phyloP scores from a whole-genome alignment of 2,113 vertebrate species.

The Pterophyllum scalare region DNA sequence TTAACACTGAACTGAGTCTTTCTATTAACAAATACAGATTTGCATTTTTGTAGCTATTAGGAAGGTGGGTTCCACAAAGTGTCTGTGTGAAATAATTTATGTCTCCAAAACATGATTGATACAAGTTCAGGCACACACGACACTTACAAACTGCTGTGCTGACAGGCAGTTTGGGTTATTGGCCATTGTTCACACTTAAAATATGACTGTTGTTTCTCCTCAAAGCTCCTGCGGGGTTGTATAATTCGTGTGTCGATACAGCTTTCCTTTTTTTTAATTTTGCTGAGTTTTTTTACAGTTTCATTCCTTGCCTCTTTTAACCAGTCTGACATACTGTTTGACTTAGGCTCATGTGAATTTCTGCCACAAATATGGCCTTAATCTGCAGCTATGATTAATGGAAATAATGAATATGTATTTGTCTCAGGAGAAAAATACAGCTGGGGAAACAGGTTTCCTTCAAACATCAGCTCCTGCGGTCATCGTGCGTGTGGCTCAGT shows the following conservation, averaged over 20 bases:
- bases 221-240: not conserved
- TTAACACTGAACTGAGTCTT: not conserved
- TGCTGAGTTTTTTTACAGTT: not conserved
- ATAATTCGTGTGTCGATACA: not conserved
- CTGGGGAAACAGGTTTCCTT: conserved; percentile 78
- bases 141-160: conserved; percentile 14
- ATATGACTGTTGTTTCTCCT: conserved; percentile 14
- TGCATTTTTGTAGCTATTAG: not conserved
- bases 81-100: not conserved
- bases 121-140: not conserved
- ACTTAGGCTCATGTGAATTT: not conserved
- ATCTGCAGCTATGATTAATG: not conserved
- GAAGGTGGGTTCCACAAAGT: not conserved
- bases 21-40: not conserved
- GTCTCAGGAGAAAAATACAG: conserved; percentile 81
- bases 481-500: conserved; percentile 91
- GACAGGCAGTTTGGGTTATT: conserved; percentile 38
- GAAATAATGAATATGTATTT: conserved; percentile 14
- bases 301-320: not conserved
- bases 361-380: not conserved
- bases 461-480: conserved; percentile 91
- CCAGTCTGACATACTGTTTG: not conserved
- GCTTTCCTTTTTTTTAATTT: not conserved
- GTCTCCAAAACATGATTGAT: not conserved
- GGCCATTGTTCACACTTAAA: conserved; percentile 3